Conservation (phyloP, 2,797 vertebrate genomes). For the Cossypha heuglini region DNA sequence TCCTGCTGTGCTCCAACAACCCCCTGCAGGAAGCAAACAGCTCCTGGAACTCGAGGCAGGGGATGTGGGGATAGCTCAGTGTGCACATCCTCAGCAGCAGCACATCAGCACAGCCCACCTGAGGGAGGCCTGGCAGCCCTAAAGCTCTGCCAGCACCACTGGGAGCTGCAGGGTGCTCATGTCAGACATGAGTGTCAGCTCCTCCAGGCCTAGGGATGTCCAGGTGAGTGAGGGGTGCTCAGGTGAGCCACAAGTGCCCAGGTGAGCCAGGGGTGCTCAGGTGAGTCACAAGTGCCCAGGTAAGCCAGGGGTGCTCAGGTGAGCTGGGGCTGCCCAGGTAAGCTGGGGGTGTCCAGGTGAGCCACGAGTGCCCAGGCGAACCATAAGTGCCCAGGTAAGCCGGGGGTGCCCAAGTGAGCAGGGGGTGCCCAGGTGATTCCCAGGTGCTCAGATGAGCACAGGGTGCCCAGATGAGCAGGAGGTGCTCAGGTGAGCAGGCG, state of each 20-base stretch:
- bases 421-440: background rate
- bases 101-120: background rate
- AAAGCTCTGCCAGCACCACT: background rate
- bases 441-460: too few relatives aligned
- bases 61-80: background rate
- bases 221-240: background rate
- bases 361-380: accelerated
- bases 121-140: background rate
- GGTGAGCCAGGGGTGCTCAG: accelerated
- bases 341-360: too few relatives aligned
- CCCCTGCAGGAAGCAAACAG: background rate
- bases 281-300: too few relatives aligned
- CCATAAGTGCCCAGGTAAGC: background rate
- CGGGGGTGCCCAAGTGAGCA: background rate
- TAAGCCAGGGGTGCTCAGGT: background rate
- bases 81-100: background rate
- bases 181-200: background rate
- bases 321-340: background rate
- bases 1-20: background rate
- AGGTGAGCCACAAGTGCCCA: background rate
- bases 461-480: too few relatives aligned
- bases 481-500: background rate
- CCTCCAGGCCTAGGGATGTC: background rate
- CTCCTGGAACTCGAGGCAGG: accelerated
- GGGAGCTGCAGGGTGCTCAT: background rate